Conservation (phyloP, 2,797 vertebrate species). For the Paramormyrops hopkinsi region DNA sequence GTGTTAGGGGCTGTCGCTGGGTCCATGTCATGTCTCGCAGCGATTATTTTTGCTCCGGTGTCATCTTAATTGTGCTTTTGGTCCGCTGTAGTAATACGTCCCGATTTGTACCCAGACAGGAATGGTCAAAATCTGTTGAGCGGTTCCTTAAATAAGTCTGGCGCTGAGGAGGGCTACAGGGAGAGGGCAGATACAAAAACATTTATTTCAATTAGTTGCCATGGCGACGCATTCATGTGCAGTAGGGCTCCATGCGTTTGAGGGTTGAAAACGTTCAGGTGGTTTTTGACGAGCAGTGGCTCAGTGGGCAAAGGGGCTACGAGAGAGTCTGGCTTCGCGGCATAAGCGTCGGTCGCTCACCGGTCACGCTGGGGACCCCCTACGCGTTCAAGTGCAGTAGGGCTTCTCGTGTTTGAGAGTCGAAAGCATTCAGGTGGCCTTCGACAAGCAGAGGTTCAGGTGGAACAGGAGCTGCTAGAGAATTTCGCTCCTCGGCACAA, state of each 20-base stretch:
- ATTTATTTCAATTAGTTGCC: constrained; percentile 31
- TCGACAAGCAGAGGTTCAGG: constrained; percentile 9
- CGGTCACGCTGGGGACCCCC: not conserved
- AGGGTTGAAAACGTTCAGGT: constrained; percentile 17
- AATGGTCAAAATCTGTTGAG: not conserved
- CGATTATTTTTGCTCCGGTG: not conserved
- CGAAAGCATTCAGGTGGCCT: constrained; percentile 16
- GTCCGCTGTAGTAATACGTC: not conserved
- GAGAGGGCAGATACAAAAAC: constrained; percentile 16
- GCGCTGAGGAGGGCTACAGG: not conserved
- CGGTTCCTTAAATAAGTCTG: not conserved
- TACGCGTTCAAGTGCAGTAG: not conserved
- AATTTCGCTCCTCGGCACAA: not conserved
- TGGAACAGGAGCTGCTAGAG: not conserved
- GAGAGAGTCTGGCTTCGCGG: not conserved
- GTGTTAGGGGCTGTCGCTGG: not conserved
- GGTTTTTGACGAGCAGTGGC: constrained; percentile 15
- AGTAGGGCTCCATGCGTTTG: not conserved
- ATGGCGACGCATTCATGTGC: constrained; percentile 18
- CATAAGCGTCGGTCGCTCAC: not conserved
- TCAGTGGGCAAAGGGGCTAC: not conserved
- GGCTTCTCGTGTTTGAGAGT: not conserved
- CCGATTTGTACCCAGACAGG: not conserved
- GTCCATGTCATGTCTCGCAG: not conserved
- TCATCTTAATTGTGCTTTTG: not conserved